A percentile compares a stretch with the other conserved stretches of the same genome.
These are phyloP conservation scores for Zeuzera pyrina DNA, from an alignment of 2,888 invertebrate species.

Conservation along the genomic window DNA sequence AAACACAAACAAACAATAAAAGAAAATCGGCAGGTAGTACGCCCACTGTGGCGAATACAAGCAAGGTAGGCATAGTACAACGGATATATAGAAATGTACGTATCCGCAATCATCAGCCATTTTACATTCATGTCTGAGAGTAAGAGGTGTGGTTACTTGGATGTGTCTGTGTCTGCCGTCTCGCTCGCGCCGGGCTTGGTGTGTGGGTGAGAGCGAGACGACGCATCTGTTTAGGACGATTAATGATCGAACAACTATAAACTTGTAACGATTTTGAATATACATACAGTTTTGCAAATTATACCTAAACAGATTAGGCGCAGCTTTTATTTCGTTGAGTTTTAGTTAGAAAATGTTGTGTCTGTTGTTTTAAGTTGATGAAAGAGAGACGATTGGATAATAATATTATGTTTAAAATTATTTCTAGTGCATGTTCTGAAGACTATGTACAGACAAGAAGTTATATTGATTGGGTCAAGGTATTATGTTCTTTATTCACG, in stretches of 20 bases:
- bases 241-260: no score
- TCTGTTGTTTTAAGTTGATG: neutral
- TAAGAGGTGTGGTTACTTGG: conserved; percentile 21
- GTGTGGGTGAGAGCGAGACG: conserved; percentile 25
- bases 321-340: conserved; percentile 23
- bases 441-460: neutral
- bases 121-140: conserved; percentile 48
- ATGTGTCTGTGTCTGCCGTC: conserved; percentile 20
- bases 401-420: neutral
- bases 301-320: conserved; percentile 23
- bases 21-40: conserved; percentile 58
- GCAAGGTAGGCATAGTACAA: conserved; percentile 74
- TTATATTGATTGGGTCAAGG: conserved; percentile 46
- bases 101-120: conserved; percentile 63
- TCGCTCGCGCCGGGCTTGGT: conserved; percentile 16
- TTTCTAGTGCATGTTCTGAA: neutral
- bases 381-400: neutral
- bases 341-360: conserved; percentile 14
- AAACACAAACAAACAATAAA: no score
- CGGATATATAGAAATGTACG: conserved; percentile 75
- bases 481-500: no score
- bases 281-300: neutral
- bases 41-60: conserved; percentile 55
- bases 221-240: conserved; percentile 14
- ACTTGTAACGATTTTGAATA: neutral